These are phyloP conservation scores for Cydia amplana DNA, from an alignment of 1,140 invertebrate genomes.

Conservation along the genomic window DNA sequence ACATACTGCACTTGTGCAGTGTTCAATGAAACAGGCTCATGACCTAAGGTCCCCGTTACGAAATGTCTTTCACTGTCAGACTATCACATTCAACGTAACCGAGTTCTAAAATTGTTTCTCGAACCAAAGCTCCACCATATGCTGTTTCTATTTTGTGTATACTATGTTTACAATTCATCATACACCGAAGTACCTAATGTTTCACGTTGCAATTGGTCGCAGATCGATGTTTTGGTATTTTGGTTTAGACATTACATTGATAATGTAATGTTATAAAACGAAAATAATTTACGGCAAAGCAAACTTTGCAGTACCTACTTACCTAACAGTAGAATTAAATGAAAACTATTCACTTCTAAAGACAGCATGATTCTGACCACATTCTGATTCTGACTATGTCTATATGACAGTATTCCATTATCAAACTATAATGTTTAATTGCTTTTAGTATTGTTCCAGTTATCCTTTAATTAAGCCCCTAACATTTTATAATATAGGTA, in stretches of 20 bases:
- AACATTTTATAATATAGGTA: background rate
- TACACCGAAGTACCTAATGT: background rate
- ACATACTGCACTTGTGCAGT: too few species aligned
- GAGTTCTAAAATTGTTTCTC: conserved; percentile 14
- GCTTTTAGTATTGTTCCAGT: too few species aligned
- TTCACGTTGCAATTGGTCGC: conserved; percentile 10
- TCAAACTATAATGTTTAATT: too few species aligned
- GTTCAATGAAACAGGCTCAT: background rate
- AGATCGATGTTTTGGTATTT: background rate
- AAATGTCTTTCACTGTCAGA: background rate
- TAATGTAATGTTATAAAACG: too few species aligned
- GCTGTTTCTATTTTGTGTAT: conserved; percentile 30
- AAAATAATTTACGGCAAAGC: too few species aligned
- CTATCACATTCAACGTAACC: conserved; percentile 10
- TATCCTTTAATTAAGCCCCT: too few species aligned
- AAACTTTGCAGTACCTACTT: background rate
- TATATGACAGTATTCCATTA: too few species aligned
- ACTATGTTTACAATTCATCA: conserved; percentile 33
- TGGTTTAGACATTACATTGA: too few species aligned
- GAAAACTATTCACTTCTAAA: too few species aligned
- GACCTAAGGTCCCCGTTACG: background rate
- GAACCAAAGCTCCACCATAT: conserved; percentile 10
- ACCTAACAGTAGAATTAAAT: too few species aligned
- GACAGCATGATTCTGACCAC: too few species aligned
- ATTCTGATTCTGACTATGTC: too few species aligned